These are phyloP conservation scores for Heterohyrax brucei DNA, from an alignment of 2,797 vertebrate genomes.

Conservation along the genomic window DNA sequence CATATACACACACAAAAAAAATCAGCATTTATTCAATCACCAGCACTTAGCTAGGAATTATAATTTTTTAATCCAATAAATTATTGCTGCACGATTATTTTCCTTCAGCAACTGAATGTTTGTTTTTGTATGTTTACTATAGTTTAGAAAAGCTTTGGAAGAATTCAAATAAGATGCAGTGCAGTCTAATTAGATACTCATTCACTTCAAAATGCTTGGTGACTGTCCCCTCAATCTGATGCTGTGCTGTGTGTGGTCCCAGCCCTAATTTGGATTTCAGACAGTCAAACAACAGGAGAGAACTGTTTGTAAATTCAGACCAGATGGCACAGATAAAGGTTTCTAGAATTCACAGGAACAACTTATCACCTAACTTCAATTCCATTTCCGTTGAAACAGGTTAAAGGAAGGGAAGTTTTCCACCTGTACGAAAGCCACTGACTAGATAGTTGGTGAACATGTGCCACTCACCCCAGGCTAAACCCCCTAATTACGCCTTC, in stretches of 20 bases:
- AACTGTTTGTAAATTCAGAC: constrained; percentile 74
- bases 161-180: constrained; percentile 7
- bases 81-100: constrained; percentile 7
- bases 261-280: constrained; percentile 76
- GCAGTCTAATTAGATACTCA: constrained; percentile 37
- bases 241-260: constrained; percentile 33
- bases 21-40: not conserved
- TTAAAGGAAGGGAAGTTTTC: constrained; percentile 78
- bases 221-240: accelerated
- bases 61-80: not conserved
- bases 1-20: not conserved
- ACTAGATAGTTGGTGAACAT: constrained; percentile 80
- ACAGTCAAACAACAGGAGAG: constrained; percentile 71
- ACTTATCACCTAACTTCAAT: constrained; percentile 73
- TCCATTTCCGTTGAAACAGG: constrained; percentile 81
- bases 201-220: not conserved
- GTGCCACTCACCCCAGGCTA: constrained; percentile 83
- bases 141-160: not conserved
- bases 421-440: constrained; percentile 80
- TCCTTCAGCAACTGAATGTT: constrained; percentile 44
- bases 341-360: constrained; percentile 79
- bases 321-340: constrained; percentile 72
- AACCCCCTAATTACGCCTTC: constrained; percentile 83
- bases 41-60: constrained; percentile 4
- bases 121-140: not conserved